Conservation (phyloP, 2,888 invertebrate species). For the Neocrepidodera transversa region DNA sequence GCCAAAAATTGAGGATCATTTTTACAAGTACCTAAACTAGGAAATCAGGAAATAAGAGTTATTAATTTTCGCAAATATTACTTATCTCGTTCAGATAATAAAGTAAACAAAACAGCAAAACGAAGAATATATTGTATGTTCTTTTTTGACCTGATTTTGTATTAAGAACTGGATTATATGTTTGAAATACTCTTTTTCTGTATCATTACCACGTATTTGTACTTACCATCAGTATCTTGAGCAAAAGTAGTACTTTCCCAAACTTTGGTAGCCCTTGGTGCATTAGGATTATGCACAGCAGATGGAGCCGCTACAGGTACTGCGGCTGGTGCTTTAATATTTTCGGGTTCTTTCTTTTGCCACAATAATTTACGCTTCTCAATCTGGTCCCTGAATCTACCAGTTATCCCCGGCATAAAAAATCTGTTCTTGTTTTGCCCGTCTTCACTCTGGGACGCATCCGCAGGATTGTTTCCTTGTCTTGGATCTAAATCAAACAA, state of each 20-base stretch:
- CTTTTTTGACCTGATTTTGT: no score
- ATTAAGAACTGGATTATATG: no score
- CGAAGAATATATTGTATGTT: no score
- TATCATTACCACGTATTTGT: no score
- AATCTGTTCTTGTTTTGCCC: slow-evolving; percentile 46
- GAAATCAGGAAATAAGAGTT: no score
- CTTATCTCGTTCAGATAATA: no score
- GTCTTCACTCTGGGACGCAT: slow-evolving; percentile 60
- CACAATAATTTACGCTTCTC: slow-evolving; percentile 92
- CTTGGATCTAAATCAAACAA: slow-evolving; percentile 47
- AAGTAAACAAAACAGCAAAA: no score
- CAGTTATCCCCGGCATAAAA: slow-evolving; percentile 60
- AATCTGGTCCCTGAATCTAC: slow-evolving; percentile 86
- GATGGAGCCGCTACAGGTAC: slow-evolving; percentile 41
- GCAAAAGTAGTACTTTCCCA: slow-evolving; percentile 90
- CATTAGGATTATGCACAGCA: slow-evolving; percentile 4
- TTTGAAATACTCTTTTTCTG: no score
- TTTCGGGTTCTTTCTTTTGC: slow-evolving; percentile 70
- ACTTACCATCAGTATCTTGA: slow-evolving; percentile 83
- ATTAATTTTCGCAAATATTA: no score
- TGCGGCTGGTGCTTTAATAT: slow-evolving; percentile 42
- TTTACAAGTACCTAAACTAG: no score
- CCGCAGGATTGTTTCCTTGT: slow-evolving; percentile 56
- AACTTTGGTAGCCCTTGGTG: slow-evolving; percentile 50
- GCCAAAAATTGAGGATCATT: no score